Percentiles rank a stretch among this genome's conserved stretches.
Conservation (phyloP, 1,140 invertebrate species). For the Ips typographus region DNA sequence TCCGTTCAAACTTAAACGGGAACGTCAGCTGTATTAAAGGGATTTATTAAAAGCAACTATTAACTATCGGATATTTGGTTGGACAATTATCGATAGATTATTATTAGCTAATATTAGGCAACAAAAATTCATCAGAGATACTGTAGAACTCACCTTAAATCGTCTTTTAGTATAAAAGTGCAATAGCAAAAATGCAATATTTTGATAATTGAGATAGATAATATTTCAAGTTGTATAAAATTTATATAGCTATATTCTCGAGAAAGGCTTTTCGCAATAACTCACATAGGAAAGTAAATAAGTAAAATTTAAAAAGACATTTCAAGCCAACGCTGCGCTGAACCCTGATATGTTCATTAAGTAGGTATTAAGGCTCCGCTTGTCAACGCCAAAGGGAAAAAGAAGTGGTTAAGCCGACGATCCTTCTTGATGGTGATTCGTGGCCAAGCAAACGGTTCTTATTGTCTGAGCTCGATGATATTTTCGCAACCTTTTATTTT, state of each 20-base stretch:
- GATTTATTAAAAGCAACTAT: no score
- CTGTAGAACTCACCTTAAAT: no score
- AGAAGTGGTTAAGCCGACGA: conserved; percentile 32
- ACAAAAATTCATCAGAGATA: no score
- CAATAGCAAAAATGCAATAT: no score
- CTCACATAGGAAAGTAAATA: conserved; percentile 30
- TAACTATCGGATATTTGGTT: no score
- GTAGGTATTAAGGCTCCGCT: conserved; percentile 28
- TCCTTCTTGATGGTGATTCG: conserved; percentile 35
- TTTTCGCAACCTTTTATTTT: conserved; percentile 29
- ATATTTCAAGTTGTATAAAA: no score
- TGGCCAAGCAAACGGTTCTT: conserved; percentile 32
- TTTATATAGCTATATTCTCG: neutral
- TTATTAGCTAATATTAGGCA: no score
- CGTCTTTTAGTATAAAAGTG: no score
- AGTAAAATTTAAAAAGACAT: conserved; percentile 34
- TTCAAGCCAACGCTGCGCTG: conserved; percentile 9
- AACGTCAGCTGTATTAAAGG: no score
- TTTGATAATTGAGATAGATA: no score
- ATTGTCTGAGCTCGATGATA: conserved; percentile 25
- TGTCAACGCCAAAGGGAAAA: conserved; percentile 33
- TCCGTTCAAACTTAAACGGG: no score
- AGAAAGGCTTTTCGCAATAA: conserved; percentile 12
- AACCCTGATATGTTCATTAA: conserved; percentile 33
- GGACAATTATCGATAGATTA: no score